Conservation (phyloP, 1,140 invertebrate genomes). For the Ptiloglossa arizonensis region DNA sequence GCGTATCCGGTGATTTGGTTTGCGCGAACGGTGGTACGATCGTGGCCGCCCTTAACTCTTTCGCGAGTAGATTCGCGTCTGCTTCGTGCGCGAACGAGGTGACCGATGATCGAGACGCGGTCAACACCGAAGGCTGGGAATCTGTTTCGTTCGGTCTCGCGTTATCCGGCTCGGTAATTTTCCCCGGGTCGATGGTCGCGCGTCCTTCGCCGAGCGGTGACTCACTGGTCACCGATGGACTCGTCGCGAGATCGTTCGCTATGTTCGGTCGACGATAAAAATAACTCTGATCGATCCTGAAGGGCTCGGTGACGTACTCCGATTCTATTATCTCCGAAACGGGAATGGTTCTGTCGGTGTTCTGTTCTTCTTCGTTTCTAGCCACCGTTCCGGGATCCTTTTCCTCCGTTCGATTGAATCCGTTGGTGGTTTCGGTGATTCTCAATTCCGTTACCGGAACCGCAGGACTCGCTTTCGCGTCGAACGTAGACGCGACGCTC, state of each 20-base stretch:
- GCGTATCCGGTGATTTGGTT: constrained; percentile 5
- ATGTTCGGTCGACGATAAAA: neutral
- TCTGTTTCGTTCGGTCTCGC: constrained; percentile 12
- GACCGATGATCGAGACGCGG: constrained; percentile 7
- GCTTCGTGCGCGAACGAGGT: constrained; percentile 1
- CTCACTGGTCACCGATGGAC: neutral
- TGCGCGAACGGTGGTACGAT: neutral
- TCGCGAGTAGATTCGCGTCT: constrained; percentile 12
- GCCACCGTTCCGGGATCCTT: neutral
- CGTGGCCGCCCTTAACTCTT: neutral
- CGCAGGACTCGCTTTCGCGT: constrained; percentile 38
- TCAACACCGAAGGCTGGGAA: neutral
- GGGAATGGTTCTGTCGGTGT: constrained; percentile 65
- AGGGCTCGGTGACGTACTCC: constrained; percentile 54
- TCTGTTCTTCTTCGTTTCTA: constrained; percentile 5
- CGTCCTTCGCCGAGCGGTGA: constrained; percentile 2
- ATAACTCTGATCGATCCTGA: constrained; percentile 46
- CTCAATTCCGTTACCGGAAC: constrained; percentile 54
- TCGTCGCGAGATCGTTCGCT: neutral
- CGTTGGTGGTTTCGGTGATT: constrained; percentile 24
- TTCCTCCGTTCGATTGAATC: constrained; percentile 32
- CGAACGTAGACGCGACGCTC: neutral
- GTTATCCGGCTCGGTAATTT: neutral
- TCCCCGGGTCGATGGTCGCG: neutral
- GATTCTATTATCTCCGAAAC: constrained; percentile 71